Conservation (phyloP, 2,888 invertebrate species). For the Trachelus stipa region DNA sequence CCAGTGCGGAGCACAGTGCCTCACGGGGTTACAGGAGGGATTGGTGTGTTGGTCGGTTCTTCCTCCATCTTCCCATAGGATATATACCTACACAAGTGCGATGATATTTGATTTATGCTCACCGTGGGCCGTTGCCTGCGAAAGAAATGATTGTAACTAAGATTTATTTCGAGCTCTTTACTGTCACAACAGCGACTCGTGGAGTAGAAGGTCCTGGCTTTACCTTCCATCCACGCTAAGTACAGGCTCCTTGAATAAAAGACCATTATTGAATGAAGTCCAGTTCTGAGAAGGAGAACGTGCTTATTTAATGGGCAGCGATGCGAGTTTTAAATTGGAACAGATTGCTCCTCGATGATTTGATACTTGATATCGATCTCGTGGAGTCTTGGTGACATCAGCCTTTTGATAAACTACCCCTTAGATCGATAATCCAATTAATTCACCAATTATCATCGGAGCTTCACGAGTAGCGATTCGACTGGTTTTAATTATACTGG, state of each 20-base stretch:
- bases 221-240: constrained; percentile 39
- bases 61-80: not conserved
- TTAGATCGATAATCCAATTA: constrained; percentile 21
- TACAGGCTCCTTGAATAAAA: constrained; percentile 56
- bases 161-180: constrained; percentile 62
- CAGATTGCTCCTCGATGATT: constrained; percentile 47
- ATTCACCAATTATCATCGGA: not conserved
- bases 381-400: not conserved
- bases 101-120: constrained; percentile 60
- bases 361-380: not conserved
- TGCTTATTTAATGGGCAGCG: constrained; percentile 60
- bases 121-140: constrained; percentile 53
- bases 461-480: not conserved
- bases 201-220: constrained; percentile 43
- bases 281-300: constrained; percentile 55
- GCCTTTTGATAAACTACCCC: not conserved
- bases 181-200: constrained; percentile 59
- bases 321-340: constrained; percentile 60
- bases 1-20: not conserved
- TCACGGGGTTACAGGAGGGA: not conserved
- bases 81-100: constrained; percentile 31
- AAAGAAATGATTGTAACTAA: constrained; percentile 61
- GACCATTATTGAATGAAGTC: constrained; percentile 58
- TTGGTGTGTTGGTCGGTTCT: not conserved
- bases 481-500: not conserved